These are phyloP conservation scores for Pectinophora gossypiella DNA, from an alignment of 1,140 invertebrate genomes.

Conservation along the genomic window DNA sequence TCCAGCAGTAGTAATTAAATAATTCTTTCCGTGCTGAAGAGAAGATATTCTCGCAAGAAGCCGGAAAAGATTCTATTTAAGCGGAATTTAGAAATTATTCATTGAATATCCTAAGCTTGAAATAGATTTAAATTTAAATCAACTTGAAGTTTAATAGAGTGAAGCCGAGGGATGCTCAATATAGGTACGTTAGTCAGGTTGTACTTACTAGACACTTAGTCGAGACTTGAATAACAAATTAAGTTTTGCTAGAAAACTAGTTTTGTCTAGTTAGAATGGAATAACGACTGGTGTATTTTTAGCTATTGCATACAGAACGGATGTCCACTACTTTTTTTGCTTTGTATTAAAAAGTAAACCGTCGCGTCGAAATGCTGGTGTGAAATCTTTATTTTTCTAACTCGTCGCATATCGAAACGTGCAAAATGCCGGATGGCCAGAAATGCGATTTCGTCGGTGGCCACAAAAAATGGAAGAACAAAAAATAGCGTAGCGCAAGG, in stretches of 20 bases:
- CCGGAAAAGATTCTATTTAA: too few species aligned
- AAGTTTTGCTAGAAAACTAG: too few species aligned
- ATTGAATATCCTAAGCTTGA: neutral
- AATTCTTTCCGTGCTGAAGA: too few species aligned
- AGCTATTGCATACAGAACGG: too few species aligned
- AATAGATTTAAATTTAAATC: neutral
- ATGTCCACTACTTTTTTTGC: too few species aligned
- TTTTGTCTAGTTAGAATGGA: too few species aligned
- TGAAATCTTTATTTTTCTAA: conserved; percentile 46
- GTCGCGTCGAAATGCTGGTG: conserved; percentile 27
- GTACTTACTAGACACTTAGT: too few species aligned
- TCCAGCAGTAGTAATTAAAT: too few species aligned
- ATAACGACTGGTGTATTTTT: too few species aligned
- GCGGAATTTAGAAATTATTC: neutral
- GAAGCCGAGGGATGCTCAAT: neutral
- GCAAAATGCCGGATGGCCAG: conserved; percentile 47
- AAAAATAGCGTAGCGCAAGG: conserved; percentile 27
- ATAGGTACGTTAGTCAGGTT: neutral
- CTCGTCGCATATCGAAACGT: conserved; percentile 28
- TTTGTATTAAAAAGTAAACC: neutral
- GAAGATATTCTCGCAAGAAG: too few species aligned
- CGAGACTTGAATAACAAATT: too few species aligned
- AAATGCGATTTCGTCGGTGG: conserved; percentile 49
- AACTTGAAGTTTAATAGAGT: neutral
- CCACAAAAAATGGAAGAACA: conserved; percentile 39